A percentile compares a stretch with the other conserved stretches of the same genome.
Conservation (phyloP, 2,113 vertebrate species). For the Phainopepla nitens region DNA sequence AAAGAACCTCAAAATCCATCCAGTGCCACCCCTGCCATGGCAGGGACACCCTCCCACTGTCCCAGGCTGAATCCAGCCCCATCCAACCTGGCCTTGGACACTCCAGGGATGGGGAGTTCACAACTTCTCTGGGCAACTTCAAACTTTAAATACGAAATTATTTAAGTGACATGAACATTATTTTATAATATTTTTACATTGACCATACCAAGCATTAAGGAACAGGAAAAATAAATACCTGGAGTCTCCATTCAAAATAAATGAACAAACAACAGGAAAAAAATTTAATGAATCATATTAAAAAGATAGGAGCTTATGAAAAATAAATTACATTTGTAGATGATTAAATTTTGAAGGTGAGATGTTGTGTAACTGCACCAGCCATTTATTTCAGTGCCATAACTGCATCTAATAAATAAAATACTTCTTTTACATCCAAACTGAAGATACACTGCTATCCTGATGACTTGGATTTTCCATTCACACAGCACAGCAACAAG, state of each 20-base stretch:
- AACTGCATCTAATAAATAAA: slow-evolving; percentile 31
- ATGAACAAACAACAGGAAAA: neutral
- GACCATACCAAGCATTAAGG: neutral
- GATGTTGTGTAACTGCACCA: neutral
- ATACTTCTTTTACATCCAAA: neutral
- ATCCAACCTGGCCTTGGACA: neutral
- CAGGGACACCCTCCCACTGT: neutral
- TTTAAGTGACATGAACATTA: neutral
- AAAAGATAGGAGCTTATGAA: slow-evolving; percentile 7
- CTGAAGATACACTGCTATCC: neutral
- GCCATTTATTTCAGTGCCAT: slow-evolving; percentile 20
- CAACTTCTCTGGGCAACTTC: neutral
- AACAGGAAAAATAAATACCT: neutral
- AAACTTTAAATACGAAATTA: neutral
- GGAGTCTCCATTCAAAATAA: neutral
- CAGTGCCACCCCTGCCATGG: neutral
- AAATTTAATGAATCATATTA: neutral
- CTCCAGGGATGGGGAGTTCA: neutral
- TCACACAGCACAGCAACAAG: neutral
- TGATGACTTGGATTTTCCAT: neutral
- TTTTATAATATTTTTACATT: neutral
- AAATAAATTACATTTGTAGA: slow-evolving; percentile 37
- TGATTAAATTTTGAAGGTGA: slow-evolving; percentile 53
- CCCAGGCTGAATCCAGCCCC: rapidly evolving
- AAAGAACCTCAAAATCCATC: neutral